A percentile compares a stretch with the other conserved stretches of the same genome.
phyloP scores from a whole-genome alignment of 2,113 vertebrate species.

The Calidris pugnax region DNA sequence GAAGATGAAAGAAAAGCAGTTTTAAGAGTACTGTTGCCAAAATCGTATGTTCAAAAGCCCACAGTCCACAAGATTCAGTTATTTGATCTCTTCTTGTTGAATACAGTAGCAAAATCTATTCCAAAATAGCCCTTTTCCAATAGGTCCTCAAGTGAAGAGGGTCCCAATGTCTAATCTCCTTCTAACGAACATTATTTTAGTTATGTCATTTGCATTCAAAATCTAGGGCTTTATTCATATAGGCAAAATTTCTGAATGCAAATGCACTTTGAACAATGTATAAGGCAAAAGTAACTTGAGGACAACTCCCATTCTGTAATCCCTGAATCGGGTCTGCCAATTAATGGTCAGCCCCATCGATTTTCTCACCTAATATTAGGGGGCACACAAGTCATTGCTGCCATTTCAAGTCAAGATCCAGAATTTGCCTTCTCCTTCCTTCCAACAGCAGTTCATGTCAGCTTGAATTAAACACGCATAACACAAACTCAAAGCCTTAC shows the following conservation, averaged over 20 bases:
- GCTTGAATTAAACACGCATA: slow-evolving; percentile 34
- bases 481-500: not conserved
- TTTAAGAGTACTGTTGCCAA: not conserved
- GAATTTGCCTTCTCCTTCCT: not conserved
- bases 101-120: not conserved
- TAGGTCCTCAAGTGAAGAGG: not conserved
- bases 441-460: slow-evolving; percentile 14
- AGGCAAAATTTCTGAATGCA: not conserved
- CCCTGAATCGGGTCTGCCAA: not conserved
- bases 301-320: not conserved
- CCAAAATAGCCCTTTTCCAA: not conserved
- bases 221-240: not conserved
- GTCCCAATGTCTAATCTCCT: not conserved
- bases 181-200: not conserved
- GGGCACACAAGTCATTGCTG: not conserved
- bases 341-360: not conserved
- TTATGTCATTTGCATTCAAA: not conserved
- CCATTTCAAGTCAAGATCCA: slow-evolving; percentile 15
- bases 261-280: not conserved
- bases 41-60: not conserved
- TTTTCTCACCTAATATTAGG: not conserved
- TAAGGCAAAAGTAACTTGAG: not conserved
- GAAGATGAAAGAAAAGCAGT: not conserved
- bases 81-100: not conserved
- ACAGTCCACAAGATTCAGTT: not conserved